Evolutionary conservation across 1,140 invertebrate species (phyloP), one percentile per base, ranked within the genome.

Genomic region (Pachyrhynchus sulphureomaculatus): DNA sequence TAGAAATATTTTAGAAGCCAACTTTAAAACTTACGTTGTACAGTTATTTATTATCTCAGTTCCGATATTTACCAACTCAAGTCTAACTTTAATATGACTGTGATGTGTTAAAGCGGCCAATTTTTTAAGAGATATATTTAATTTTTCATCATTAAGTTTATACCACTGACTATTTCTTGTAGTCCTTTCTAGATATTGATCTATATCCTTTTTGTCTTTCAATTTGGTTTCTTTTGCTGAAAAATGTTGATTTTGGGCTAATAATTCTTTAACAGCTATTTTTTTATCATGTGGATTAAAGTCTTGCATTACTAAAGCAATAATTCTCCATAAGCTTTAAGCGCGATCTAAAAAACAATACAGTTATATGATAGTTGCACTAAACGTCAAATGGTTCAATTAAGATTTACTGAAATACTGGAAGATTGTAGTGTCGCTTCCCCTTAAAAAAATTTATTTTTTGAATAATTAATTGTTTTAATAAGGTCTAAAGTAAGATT

Each of bases 111-210:
- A 68, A 26, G 74, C 66, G 3, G 77, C 65, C 12, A 87, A 69
- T 18, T 79, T 77, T 48, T 74, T 75, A 23, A 84, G 77, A 15
- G 83, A 71, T 9, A 75, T 39, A 2, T 76, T 69, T 41, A 88
- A 68, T 61, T 85, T 86, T 24, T 77, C 72, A 32, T 81, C 80
- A 15, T 80, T 82, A 60, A 81, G 76, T 39, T 74, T 65, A 58
- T 82, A 83, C 85, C 85, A 88, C 49, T 82, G 75, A 3, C 66
- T 63, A 21, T 75, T 80, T 63, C 80, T 75, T 44, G 72, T 72
- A 8, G 72, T 66, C 24, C 71, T 70, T 59, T 82, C 70, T 59
- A 84, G 68, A 54, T 79, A 70, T 42, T 77, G 71, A 58, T 79
- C 74, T 55, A 80, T 72, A 42, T 71, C 68, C 9, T 52, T 41